A percentile compares a stretch with the other conserved stretches of the same genome.
Conservation (phyloP, 2,888 invertebrate species). For the Adineta ricciae region DNA sequence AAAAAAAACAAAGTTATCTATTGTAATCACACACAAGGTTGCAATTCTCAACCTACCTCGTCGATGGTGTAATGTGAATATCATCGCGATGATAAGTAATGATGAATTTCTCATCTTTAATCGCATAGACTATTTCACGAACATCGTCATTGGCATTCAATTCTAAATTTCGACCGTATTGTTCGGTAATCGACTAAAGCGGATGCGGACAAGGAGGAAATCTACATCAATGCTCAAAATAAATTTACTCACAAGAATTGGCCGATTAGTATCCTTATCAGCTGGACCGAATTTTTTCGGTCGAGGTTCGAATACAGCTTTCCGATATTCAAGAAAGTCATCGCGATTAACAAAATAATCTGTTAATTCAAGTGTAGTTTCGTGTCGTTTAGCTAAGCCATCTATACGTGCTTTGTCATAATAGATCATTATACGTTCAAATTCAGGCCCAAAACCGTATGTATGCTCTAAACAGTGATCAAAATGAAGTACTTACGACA, state of each 20-base stretch:
- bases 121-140: slow-evolving; percentile 43
- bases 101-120: slow-evolving; percentile 46
- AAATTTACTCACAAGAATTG: background rate
- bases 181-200: slow-evolving; percentile 46
- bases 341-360: slow-evolving; percentile 46
- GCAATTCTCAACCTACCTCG: slow-evolving; percentile 39
- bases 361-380: slow-evolving; percentile 46
- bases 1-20: background rate
- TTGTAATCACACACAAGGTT: background rate
- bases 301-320: slow-evolving; percentile 45
- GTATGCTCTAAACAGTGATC: slow-evolving; percentile 43
- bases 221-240: too few species aligned
- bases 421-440: slow-evolving; percentile 56
- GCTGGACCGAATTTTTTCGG: slow-evolving; percentile 48
- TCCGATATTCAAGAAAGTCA: slow-evolving; percentile 47
- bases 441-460: slow-evolving; percentile 42
- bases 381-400: slow-evolving; percentile 55
- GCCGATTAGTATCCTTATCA: slow-evolving; percentile 37
- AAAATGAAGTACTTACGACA: background rate
- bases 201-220: background rate
- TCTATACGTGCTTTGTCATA: slow-evolving; percentile 61
- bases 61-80: slow-evolving; percentile 46
- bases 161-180: slow-evolving; percentile 41
- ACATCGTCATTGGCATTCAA: slow-evolving; percentile 46
- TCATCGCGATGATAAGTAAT: slow-evolving; percentile 48